These are phyloP conservation scores for Synanthedon andrenaeformis DNA, from an alignment of 2,888 invertebrate species.

Conservation along the genomic window DNA sequence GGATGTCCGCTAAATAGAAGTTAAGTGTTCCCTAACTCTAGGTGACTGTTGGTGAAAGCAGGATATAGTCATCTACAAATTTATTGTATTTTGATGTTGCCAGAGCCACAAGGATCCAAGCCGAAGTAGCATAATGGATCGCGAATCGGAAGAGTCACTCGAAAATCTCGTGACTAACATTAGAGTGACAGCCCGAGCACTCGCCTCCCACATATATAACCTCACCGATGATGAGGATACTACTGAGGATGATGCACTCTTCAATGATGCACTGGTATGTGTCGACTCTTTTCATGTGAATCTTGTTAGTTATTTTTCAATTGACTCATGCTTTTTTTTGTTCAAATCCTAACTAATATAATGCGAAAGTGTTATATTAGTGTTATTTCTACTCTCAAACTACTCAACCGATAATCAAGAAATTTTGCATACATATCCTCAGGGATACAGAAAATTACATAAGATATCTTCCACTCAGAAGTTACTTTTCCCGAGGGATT, in stretches of 20 bases:
- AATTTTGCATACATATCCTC: no score
- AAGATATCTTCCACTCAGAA: no score
- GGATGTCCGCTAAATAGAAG: no score
- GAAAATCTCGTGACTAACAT: slow-evolving; percentile 76
- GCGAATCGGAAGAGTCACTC: slow-evolving; percentile 65
- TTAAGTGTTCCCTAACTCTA: no score
- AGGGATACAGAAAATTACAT: no score
- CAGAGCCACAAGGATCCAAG: slow-evolving; percentile 75
- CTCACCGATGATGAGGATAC: slow-evolving; percentile 52
- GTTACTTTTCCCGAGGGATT: neutral
- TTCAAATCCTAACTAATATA: neutral
- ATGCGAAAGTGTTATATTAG: no score
- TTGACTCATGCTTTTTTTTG: neutral
- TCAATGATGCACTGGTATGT: slow-evolving; percentile 81
- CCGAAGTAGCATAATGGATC: slow-evolving; percentile 75
- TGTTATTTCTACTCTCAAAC: no score
- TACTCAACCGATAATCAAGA: no score
- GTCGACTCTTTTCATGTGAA: neutral
- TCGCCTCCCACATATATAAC: slow-evolving; percentile 86
- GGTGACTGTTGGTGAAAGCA: no score
- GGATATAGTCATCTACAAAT: no score
- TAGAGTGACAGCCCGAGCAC: slow-evolving; percentile 81
- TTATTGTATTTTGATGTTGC: no score
- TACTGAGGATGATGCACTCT: slow-evolving; percentile 66
- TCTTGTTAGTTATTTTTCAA: neutral